Percentiles rank a stretch among this genome's conserved stretches.
Conservation (phyloP, 2,113 vertebrate species). For the Amia ocellicauda region DNA sequence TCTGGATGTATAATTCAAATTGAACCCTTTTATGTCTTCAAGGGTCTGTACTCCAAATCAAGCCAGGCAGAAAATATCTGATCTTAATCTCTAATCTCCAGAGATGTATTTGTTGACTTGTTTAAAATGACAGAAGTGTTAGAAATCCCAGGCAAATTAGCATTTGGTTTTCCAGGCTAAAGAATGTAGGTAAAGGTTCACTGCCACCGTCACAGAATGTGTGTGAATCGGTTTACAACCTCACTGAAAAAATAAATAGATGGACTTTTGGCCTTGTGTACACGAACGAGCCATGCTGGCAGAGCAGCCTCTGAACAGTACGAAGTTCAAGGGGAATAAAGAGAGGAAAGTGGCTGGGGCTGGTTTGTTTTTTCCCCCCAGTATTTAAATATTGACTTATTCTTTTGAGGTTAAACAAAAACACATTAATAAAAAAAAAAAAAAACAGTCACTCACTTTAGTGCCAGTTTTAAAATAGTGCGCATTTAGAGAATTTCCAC, state of each 20-base stretch:
- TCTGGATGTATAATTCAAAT: no score
- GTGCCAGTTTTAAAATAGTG: neutral
- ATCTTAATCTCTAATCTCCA: no score
- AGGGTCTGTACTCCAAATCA: no score
- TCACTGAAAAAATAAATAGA: constrained; percentile 2
- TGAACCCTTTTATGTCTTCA: no score
- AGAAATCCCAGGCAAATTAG: neutral
- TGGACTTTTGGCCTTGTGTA: constrained; percentile 12
- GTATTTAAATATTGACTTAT: constrained; percentile 10
- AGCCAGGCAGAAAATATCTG: no score
- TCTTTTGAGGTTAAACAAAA: constrained; percentile 1
- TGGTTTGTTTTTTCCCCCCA: neutral
- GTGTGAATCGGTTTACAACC: constrained; percentile 20
- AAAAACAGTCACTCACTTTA: no score
- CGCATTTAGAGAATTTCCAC: no score
- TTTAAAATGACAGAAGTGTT: neutral
- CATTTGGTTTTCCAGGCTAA: neutral
- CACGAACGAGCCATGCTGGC: constrained; percentile 18
- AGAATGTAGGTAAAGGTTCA: constrained; percentile 11
- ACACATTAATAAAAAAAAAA: neutral
- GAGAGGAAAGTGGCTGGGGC: neutral
- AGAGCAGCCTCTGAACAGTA: neutral
- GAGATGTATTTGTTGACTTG: no score
- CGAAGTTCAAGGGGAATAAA: constrained; percentile 16
- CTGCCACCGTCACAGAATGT: neutral